Percentiles rank a stretch among this genome's conserved stretches.
Conservation (phyloP, 2,888 invertebrate genomes). For the Poecilobothrus nobilitatus region DNA sequence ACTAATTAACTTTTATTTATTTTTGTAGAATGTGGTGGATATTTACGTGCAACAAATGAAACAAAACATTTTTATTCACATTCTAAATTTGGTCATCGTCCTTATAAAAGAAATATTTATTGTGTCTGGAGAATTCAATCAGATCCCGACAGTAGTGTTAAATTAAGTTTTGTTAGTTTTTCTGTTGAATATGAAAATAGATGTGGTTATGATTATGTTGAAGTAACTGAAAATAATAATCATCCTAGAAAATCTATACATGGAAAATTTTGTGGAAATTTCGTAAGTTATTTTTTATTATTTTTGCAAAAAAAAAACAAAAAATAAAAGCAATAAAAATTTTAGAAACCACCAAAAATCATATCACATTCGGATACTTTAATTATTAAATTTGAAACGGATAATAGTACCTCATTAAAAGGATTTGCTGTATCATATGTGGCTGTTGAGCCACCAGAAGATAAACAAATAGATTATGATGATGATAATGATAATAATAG, state of each 20-base stretch:
- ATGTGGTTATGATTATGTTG: slow-evolving; percentile 89
- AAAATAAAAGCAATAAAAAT: slow-evolving; percentile 21
- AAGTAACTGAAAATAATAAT: slow-evolving; percentile 72
- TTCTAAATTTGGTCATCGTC: slow-evolving; percentile 81
- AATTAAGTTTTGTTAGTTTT: slow-evolving; percentile 70
- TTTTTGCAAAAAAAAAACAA: background rate
- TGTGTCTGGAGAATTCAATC: slow-evolving; percentile 94
- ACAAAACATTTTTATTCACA: slow-evolving; percentile 88
- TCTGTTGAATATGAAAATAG: slow-evolving; percentile 73
- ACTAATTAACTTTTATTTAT: slow-evolving; percentile 10
- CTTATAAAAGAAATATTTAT: slow-evolving; percentile 79
- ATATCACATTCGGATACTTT: slow-evolving; percentile 82
- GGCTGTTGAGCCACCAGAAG: slow-evolving; percentile 53
- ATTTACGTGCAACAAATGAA: slow-evolving; percentile 67
- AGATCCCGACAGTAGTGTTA: slow-evolving; percentile 67
- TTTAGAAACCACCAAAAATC: slow-evolving; percentile 77
- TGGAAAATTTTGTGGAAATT: slow-evolving; percentile 80
- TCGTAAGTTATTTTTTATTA: slow-evolving; percentile 47
- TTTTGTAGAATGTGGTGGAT: slow-evolving; percentile 82
- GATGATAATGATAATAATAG: slow-evolving; percentile 36
- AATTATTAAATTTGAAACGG: slow-evolving; percentile 78
- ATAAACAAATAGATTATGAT: slow-evolving; percentile 41
- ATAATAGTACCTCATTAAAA: slow-evolving; percentile 80
- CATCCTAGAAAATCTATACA: slow-evolving; percentile 54
- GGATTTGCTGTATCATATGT: slow-evolving; percentile 88